A percentile compares a stretch with the other conserved stretches of the same genome.
phyloP scores from a whole-genome alignment of 2,113 vertebrate genomes.

The Neomonachus schauinslandi region DNA sequence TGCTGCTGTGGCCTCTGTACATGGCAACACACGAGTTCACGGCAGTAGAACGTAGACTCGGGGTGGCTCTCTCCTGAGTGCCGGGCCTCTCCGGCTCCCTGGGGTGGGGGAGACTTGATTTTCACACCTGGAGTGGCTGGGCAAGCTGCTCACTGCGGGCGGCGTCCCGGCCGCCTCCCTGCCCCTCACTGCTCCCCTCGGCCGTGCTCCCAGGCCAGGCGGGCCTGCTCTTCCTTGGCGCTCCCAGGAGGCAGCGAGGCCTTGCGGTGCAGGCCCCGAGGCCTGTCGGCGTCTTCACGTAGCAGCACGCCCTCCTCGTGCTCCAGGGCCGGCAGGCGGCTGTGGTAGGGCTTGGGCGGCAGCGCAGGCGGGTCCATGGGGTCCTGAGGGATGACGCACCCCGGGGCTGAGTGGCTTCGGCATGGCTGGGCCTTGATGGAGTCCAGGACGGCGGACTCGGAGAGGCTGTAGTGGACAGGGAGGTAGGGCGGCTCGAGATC shows the following conservation, averaged over 20 bases:
- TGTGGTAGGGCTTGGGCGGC: conserved; percentile 93
- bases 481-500: conserved; percentile 94
- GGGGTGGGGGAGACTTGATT: background rate
- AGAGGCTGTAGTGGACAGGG: conserved; percentile 95
- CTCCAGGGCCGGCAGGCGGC: conserved; percentile 87
- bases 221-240: conserved; percentile 92
- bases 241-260: conserved; percentile 91
- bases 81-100: conserved; percentile 62
- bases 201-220: conserved; percentile 95
- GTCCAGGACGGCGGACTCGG: conserved; percentile 94
- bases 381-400: conserved; percentile 91
- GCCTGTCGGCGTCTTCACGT: conserved; percentile 93
- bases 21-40: conserved; percentile 83
- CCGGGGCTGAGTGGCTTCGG: conserved; percentile 94
- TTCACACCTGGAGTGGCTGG: conserved; percentile 72
- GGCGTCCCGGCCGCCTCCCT: conserved; percentile 26
- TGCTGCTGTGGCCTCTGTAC: conserved; percentile 84
- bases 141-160: conserved; percentile 66
- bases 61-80: conserved; percentile 82
- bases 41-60: conserved; percentile 81
- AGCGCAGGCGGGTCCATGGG: conserved; percentile 90
- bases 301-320: conserved; percentile 89
- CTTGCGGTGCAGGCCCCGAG: conserved; percentile 91
- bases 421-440: conserved; percentile 94
- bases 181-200: conserved; percentile 92